These are phyloP conservation scores for Ptychoptera contaminata DNA, from an alignment of 2,888 invertebrate species.

Conservation along the genomic window DNA sequence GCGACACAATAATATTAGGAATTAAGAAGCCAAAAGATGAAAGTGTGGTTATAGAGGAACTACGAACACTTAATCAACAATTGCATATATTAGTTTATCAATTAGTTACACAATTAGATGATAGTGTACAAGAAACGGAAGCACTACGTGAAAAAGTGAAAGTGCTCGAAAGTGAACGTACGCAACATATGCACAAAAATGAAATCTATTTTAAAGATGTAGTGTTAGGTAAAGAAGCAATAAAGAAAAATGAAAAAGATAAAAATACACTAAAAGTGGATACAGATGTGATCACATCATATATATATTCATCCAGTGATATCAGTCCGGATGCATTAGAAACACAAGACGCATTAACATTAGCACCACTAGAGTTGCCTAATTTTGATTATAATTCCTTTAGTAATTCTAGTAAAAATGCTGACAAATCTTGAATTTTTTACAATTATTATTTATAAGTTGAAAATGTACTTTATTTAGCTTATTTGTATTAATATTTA, in stretches of 20 bases:
- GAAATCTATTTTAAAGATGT: too few species aligned
- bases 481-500: too few species aligned
- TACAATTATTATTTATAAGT: too few species aligned
- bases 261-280: too few species aligned
- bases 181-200: too few species aligned
- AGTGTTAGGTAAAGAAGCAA: too few species aligned
- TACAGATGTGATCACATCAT: too few species aligned
- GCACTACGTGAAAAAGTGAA: constrained; percentile 39
- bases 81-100: constrained; percentile 40
- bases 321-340: constrained; percentile 16
- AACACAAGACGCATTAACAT: constrained; percentile 25
- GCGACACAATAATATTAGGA: constrained; percentile 18
- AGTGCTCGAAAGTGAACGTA: constrained; percentile 36
- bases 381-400: constrained; percentile 32
- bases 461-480: too few species aligned
- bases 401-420: constrained; percentile 12
- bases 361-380: constrained; percentile 46
- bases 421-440: background rate
- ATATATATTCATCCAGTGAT: constrained; percentile 2
- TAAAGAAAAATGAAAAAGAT: too few species aligned
- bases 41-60: constrained; percentile 46
- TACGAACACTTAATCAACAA: constrained; percentile 46
- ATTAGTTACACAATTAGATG: constrained; percentile 45
- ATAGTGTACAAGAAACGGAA: constrained; percentile 46
- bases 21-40: constrained; percentile 45